Evolutionary conservation across 2,113 vertebrate species (phyloP).

Genomic region (Gymnobelideus leadbeateri): DNA sequence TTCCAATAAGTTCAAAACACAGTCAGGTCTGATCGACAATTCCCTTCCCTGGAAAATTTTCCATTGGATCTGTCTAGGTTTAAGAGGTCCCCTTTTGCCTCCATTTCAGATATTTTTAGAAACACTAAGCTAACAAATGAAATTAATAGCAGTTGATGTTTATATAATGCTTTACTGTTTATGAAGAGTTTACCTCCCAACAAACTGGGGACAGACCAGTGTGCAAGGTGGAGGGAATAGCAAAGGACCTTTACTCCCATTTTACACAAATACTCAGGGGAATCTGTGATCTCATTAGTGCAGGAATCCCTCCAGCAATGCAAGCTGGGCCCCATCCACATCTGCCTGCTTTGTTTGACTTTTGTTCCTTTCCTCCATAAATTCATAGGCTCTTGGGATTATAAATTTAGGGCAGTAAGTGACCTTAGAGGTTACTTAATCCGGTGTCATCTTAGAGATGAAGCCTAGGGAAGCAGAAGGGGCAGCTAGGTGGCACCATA

Average conservation of each 20-base stretch:
- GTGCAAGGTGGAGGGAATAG: not conserved
- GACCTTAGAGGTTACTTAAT: not conserved
- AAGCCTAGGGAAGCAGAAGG: not conserved
- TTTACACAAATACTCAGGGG: not conserved
- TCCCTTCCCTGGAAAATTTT: conserved; percentile 39
- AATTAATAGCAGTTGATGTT: not conserved
- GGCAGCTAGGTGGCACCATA: not conserved
- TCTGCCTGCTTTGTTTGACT: not conserved
- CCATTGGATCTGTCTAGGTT: not conserved
- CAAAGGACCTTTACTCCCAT: not conserved
- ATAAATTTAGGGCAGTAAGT: not conserved
- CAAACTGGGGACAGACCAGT: not conserved
- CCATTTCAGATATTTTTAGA: not conserved
- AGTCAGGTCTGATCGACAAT: not conserved
- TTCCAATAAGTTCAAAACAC: conserved; percentile 40
- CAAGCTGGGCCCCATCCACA: not conserved
- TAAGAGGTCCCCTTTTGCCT: not conserved
- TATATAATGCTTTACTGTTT: not conserved
- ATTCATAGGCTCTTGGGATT: not conserved
- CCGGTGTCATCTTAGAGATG: not conserved
- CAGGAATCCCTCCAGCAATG: not conserved
- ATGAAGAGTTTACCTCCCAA: not conserved
- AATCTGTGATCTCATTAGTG: not conserved
- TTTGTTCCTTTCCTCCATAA: not conserved
- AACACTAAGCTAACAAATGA: not conserved